Evolutionary conservation across 2,113 vertebrate species (phyloP).

Genomic region (Empidonax traillii): DNA sequence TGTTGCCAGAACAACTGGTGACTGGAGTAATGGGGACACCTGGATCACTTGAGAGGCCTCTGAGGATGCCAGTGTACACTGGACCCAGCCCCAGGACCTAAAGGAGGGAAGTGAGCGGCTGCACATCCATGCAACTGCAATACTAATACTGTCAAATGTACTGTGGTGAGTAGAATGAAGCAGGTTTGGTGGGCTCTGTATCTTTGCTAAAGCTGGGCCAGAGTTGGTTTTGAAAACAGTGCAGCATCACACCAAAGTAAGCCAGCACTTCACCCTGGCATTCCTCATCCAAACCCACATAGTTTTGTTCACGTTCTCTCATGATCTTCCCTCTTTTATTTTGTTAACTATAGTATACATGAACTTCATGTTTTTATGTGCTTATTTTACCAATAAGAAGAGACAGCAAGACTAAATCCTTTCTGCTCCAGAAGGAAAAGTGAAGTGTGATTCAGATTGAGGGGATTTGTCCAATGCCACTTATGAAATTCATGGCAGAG

Average conservation of each 20-base stretch:
- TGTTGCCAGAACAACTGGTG: neutral
- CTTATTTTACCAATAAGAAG: neutral
- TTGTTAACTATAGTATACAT: neutral
- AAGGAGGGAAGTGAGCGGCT: neutral
- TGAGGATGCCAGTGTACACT: neutral
- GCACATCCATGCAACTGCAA: neutral
- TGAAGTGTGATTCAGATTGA: neutral
- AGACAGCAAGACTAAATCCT: neutral
- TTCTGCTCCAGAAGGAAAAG: neutral
- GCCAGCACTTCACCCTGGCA: neutral
- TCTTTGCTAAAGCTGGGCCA: neutral
- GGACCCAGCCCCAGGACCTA: rapidly evolving
- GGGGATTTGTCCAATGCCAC: neutral
- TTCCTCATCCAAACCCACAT: neutral
- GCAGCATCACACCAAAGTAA: neutral
- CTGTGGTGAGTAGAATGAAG: neutral
- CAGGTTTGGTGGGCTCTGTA: neutral
- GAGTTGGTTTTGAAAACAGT: neutral
- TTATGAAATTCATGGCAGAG: neutral
- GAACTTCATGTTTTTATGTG: neutral
- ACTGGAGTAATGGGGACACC: neutral
- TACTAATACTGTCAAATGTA: rapidly evolving
- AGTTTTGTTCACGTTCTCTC: neutral
- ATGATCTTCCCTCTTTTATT: neutral
- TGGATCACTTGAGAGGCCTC: neutral